These are phyloP conservation scores for Drosophila seguyi DNA, from an alignment of 1,140 invertebrate genomes.

Conservation along the genomic window DNA sequence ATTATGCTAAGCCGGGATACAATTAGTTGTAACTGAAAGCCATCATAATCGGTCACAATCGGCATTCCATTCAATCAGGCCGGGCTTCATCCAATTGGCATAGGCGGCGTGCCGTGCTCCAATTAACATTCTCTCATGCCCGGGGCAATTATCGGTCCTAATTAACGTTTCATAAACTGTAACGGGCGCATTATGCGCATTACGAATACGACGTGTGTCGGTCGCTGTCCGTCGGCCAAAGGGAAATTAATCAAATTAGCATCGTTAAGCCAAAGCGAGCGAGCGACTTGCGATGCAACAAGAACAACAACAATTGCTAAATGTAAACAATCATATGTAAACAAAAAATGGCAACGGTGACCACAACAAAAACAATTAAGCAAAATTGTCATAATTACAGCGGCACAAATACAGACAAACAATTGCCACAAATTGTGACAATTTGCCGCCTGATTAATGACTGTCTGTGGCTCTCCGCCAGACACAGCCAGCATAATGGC, in stretches of 20 bases:
- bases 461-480: constrained; percentile 51
- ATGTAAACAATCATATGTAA: constrained; percentile 51
- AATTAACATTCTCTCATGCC: constrained; percentile 63
- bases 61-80: constrained; percentile 23
- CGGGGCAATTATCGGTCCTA: constrained; percentile 71
- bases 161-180: constrained; percentile 82
- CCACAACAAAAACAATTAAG: constrained; percentile 58
- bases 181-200: constrained; percentile 47
- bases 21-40: constrained; percentile 16
- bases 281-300: constrained; percentile 32
- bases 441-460: constrained; percentile 67
- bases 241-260: constrained; percentile 82
- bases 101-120: constrained; percentile 55
- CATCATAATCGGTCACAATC: constrained; percentile 30
- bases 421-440: constrained; percentile 52
- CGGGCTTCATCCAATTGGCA: constrained; percentile 60
- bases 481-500: constrained; percentile 33
- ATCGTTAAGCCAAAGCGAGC: constrained; percentile 63
- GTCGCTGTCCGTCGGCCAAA: constrained; percentile 23
- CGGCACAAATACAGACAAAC: constrained; percentile 29
- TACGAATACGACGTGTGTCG: constrained; percentile 72
- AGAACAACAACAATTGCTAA: constrained; percentile 29
- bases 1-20: constrained; percentile 7
- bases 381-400: constrained; percentile 63
- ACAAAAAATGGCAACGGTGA: constrained; percentile 18